Evolutionary conservation across 2,888 invertebrate species (phyloP), one percentile per base, ranked within the genome.

Genomic region (Drosophila crucigera): DNA sequence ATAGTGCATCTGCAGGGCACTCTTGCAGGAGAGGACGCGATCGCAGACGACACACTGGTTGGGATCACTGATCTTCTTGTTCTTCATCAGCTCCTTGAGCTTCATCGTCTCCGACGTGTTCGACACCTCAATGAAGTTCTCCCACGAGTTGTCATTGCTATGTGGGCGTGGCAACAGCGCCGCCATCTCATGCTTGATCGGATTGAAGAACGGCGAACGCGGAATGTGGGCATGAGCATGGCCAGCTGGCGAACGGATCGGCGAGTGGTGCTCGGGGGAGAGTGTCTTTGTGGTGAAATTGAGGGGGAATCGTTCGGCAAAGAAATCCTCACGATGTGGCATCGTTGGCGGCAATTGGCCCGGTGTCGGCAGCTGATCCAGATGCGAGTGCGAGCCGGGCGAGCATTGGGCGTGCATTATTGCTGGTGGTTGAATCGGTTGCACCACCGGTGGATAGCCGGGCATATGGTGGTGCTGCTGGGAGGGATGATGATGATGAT

Each of bases 11-110:
- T 99, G 98, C 76, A 99, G 94, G 35, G 99, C 99, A 93, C 98
- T 98, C 94, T 99, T 99, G 94, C 99, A 99, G 76, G 99, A 99
- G 62, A 99, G 95, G 68, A 99, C 98, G 61, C 99, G 95, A 94
- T 99, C 98, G 93, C 99, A 99, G 82, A 99, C 98, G 63, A 99
- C 97, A 94, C 99, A 99, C 94, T 99, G 99, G 93, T 99, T 99
- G 11, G 99, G 99, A 94, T 99, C 99, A 11, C 97, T 97, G 82
- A 98, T 94, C 94, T 98, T 99, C 94, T 98, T 97, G 94, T 99
- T 99, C 94, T 99, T 99, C 88, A 99, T 99, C 89, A 99, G 95
- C 92, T 98, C 98, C 93, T 99, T 98, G 53, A 99, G 95, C 94
- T 99, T 99, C 83, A 97, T 96, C 31, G 99, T 99, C 94, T 99